These are phyloP conservation scores for Electrona antarctica DNA, from an alignment of 2,113 vertebrate genomes.

Conservation along the genomic window DNA sequence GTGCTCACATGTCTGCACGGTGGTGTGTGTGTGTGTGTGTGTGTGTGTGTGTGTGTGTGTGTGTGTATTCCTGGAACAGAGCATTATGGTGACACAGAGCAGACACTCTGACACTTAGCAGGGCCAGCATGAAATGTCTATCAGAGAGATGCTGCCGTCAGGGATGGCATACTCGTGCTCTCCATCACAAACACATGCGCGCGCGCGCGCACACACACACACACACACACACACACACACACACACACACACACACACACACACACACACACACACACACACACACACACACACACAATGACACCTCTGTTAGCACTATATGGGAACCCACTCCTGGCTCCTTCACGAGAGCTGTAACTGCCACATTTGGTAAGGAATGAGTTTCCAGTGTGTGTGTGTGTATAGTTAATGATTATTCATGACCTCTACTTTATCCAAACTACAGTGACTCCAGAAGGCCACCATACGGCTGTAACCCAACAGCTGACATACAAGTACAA, in stretches of 20 bases:
- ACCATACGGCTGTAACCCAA: conserved; percentile 46
- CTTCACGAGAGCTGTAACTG: conserved; percentile 44
- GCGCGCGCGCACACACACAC: conserved; percentile 10
- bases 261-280: conserved; percentile 17
- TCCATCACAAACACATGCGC: neutral
- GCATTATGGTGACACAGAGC: conserved; percentile 41
- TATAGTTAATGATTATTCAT: neutral
- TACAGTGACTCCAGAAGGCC: conserved; percentile 23
- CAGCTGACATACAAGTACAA: conserved; percentile 24
- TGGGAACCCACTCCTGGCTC: conserved; percentile 52
- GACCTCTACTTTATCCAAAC: neutral
- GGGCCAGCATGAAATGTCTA: conserved; percentile 42
- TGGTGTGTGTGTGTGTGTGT: conserved; percentile 2
- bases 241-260: conserved; percentile 31
- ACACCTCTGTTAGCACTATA: conserved; percentile 55
- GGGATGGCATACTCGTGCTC: conserved; percentile 19
- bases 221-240: conserved; percentile 12
- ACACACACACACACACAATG: conserved; percentile 53
- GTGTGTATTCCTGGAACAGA: conserved; percentile 36
- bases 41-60: neutral
- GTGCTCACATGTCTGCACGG: neutral
- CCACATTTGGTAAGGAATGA: conserved; percentile 55
- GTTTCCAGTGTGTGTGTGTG: conserved; percentile 2
- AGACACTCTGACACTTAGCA: conserved; percentile 29
- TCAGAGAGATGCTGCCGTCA: conserved; percentile 41